Evolutionary conservation across 2,797 vertebrate genomes (phyloP), one percentile per base, ranked within the genome.

Genomic region (Loriculus beryllinus): DNA sequence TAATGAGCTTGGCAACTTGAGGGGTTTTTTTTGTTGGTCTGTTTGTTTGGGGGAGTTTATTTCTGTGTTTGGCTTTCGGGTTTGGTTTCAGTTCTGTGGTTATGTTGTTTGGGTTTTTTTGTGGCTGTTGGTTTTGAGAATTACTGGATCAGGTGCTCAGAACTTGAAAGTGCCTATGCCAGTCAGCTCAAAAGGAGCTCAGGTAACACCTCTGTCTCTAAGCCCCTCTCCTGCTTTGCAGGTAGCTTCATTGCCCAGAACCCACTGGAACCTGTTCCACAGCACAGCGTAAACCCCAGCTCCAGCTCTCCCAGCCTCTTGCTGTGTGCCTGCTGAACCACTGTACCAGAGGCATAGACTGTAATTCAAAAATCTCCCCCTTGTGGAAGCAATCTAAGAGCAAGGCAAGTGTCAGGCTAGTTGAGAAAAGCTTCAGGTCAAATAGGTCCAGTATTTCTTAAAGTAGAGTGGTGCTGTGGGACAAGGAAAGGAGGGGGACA

Each of bases 311-410:
- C n/a, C 40, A 29, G 20, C 19, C 37, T 60, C 10, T 29, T 45
- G 40, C 65, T 65, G 43, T 33, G 12, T 2, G 1, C 1, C 21
- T 12, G 11, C 26, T 60, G 56, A 52, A 39, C 25, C 9, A 2
- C 37, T 0, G 0, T 26, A 26, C n/a, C 8, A 20, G n/a, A 49
- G 29, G 12, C 2, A 6, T 11, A 6, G 0, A 1, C 14, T 26
- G n/a, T 16, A 39, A 63, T 54, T 54, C 62, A 67, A n/a, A 57
- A 80, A 21, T 35, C 60, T 92, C 23, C 39, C 37, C 40, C 45
- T 92, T 43, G 49, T 62, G 45, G 72, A 82, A 92, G n/a, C 51
- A 71, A 33, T 45, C 68, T 51, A 52, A 68, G 54, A 84, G 48
- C 43, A 60, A 63, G 43, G 22, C 2, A 3, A 48, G 22, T 39